Conservation (phyloP, 2,888 invertebrate genomes). For the Agrochola lota region DNA sequence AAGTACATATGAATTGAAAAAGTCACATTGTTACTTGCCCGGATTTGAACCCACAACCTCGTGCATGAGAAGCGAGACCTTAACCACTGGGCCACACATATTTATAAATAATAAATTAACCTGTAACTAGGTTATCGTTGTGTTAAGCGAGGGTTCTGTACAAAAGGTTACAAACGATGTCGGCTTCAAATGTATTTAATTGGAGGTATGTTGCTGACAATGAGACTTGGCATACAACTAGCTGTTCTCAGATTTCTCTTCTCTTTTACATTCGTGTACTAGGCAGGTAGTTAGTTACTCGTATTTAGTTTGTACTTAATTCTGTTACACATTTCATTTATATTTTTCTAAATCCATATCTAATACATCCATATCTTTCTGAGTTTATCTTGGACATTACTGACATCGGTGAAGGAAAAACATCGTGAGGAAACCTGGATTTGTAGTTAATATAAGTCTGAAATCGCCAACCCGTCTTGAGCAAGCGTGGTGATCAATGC, state of each 20-base stretch:
- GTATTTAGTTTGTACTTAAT: conserved; percentile 1
- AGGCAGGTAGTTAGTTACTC: conserved; percentile 8
- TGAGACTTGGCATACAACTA: conserved; percentile 40
- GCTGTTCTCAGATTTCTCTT: conserved; percentile 26
- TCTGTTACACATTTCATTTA: not conserved
- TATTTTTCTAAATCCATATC: not conserved
- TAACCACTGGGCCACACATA: too few relatives aligned
- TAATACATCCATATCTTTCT: not conserved
- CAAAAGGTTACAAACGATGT: conserved; percentile 43
- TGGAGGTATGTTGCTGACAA: conserved; percentile 50
- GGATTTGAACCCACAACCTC: too few relatives aligned
- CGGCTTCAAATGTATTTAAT: conserved; percentile 47
- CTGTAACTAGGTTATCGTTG: conserved; percentile 8
- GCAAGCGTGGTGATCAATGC: too few relatives aligned
- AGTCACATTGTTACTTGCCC: too few relatives aligned
- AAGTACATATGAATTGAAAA: too few relatives aligned
- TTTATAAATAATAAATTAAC: conserved; percentile 8
- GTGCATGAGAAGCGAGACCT: too few relatives aligned
- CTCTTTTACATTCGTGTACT: conserved; percentile 27
- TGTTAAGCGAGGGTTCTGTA: conserved; percentile 32
- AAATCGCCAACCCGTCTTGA: too few relatives aligned
- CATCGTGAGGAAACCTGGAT: too few relatives aligned
- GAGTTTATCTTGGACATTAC: too few relatives aligned
- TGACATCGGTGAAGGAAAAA: too few relatives aligned
- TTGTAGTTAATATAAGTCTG: too few relatives aligned